phyloP scores from a whole-genome alignment of 2,888 invertebrate genomes.

The Standfussiana lucernea region DNA sequence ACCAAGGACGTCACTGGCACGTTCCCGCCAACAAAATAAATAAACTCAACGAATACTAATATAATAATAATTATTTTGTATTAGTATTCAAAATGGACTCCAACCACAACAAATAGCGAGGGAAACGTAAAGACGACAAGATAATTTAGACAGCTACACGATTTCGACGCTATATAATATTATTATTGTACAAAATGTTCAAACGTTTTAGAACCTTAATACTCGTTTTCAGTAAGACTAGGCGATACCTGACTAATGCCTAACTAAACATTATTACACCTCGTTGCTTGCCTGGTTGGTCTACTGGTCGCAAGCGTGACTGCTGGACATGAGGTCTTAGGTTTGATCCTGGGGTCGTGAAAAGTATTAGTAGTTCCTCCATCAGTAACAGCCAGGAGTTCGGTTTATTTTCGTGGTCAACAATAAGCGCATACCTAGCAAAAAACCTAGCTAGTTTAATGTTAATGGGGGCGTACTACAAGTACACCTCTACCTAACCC shows the following conservation, averaged over 20 bases:
- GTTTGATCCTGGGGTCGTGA: neutral
- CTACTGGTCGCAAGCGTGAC: neutral
- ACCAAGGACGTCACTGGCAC: neutral
- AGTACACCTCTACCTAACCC: neutral
- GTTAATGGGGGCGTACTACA: neutral
- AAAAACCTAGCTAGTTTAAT: neutral
- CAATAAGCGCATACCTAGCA: neutral
- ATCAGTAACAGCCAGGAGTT: neutral
- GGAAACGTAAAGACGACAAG: conserved; percentile 38
- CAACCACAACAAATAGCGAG: conserved; percentile 21
- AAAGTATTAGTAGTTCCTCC: neutral
- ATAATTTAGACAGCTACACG: conserved; percentile 34
- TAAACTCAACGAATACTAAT: conserved; percentile 32
- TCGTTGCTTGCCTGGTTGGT: accelerated
- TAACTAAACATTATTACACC: too few species aligned
- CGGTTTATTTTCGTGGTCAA: neutral
- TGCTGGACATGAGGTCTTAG: neutral
- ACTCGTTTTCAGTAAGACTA: neutral
- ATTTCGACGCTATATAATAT: conserved; percentile 40
- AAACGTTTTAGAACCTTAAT: conserved; percentile 7
- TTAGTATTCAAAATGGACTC: conserved; percentile 42
- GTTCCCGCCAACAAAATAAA: conserved; percentile 4
- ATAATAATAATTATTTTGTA: conserved; percentile 37
- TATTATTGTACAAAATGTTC: conserved; percentile 32
- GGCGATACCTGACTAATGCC: neutral